phyloP scores from a whole-genome alignment of 2,888 invertebrate genomes.

The Polymixis flavicincta region DNA sequence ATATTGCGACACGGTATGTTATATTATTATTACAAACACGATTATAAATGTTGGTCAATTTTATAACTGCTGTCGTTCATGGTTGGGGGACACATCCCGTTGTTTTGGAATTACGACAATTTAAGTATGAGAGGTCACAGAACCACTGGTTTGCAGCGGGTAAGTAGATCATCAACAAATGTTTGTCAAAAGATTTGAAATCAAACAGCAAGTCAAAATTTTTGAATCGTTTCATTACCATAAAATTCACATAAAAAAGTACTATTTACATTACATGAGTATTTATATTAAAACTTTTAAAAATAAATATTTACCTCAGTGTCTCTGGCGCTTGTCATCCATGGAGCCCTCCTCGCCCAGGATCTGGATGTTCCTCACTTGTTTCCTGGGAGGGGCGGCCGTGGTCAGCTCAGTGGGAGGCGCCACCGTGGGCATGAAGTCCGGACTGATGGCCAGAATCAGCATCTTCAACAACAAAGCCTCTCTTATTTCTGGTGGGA shows the following conservation, averaged over 20 bases:
- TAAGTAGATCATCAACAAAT: not conserved
- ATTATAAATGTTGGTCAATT: conserved; percentile 32
- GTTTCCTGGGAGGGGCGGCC: conserved; percentile 89
- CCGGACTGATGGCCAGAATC: conserved; percentile 93
- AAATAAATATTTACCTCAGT: conserved; percentile 75
- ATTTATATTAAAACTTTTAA: conserved; percentile 75
- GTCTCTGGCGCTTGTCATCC: conserved; percentile 81
- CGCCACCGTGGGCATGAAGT: conserved; percentile 85
- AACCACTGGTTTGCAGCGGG: not conserved
- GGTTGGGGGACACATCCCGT: conserved; percentile 36
- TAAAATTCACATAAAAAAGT: conserved; percentile 72
- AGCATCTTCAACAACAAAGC: conserved; percentile 93
- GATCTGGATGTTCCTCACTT: conserved; percentile 93
- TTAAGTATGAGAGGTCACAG: not conserved
- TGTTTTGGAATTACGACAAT: conserved; percentile 16
- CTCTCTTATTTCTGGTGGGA: conserved; percentile 93
- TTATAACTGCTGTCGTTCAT: conserved; percentile 28
- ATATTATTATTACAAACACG: conserved; percentile 49
- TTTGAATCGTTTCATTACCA: conserved; percentile 74
- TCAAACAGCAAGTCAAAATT: conserved; percentile 63
- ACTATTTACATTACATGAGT: conserved; percentile 84
- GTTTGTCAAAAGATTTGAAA: conserved; percentile 42
- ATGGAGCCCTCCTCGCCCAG: conserved; percentile 91
- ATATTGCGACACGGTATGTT: conserved; percentile 29
- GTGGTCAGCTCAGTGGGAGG: conserved; percentile 87